Base-by-base conservation (phyloP, 2,113 vertebrate genomes). In the Siniperca knerii region DNA sequence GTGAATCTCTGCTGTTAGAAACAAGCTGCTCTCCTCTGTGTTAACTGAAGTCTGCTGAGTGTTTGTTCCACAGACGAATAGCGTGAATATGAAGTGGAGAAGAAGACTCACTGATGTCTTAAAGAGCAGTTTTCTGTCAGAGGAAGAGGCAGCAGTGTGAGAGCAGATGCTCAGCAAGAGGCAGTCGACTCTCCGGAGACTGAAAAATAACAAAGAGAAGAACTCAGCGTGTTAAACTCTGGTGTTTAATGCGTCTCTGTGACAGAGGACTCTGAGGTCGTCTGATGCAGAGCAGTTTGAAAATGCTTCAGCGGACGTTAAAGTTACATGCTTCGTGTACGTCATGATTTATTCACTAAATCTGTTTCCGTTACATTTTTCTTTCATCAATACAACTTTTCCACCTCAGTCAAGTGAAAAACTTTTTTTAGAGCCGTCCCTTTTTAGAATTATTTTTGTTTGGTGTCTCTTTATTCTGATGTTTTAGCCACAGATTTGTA, bases 91-190 rank as follows among this genome's bases (percentile, higher is more conserved):
- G n/a, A 46, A 83, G 44, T 44, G 57, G 23, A 54, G 18, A 75
- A 64, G 74, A 46, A 15, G 74, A 70, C 25, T 65, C 46, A 55
- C 46, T 70, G 72, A 82, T 69, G 80, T 75, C 64, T 82, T 15
- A 68, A 40, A 75, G 54, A 82, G 64, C 9, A 8, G 46, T 44
- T 80, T 72, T 62, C 58, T 72, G 68, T 72, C 35, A 55, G 48
- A 65, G n/a, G 50, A 35, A 57, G 61, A 35, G n/a, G 62, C 42
- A n/a, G 74, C 29, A 8, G 11, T 11, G 44, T 16, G 44, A 50
- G 70, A 57, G 66, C 66, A 61, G 67, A 58, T 3, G 54, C 73
- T 61, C 73, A 33, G 65, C 46, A 0, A 72, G 81, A 44, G 73
- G 65, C 44, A 3, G n/a, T 18, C 11, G 65, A 62, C 72, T 82